Evolutionary conservation across 2,888 invertebrate species (phyloP), one percentile per base, ranked within the genome.

Genomic region (Chironomus tentans): DNA sequence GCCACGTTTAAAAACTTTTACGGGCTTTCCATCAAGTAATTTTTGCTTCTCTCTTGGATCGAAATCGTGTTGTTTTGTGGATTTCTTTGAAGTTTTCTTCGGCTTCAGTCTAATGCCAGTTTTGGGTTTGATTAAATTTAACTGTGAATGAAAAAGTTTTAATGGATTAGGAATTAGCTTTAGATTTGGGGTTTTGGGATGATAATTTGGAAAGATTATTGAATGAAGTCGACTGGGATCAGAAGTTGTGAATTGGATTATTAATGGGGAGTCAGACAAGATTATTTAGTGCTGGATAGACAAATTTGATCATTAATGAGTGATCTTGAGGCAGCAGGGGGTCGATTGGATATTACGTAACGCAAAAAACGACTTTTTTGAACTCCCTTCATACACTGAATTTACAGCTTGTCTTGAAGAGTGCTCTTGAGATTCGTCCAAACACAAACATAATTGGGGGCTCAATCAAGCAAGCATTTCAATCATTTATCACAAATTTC

Each of bases 371-470:
- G n/a, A n/a, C n/a, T n/a, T n/a, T n/a, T n/a, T n/a, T n/a, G n/a
- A n/a, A n/a, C n/a, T n/a, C n/a, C n/a, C n/a, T n/a, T 0, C 88
- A 90, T 72, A 87, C 91, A 80, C 85, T 99, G 75, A 93, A 98
- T 84, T 89, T 98, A 75, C 89, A 91, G 76, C 87, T 92, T 13
- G 90, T 99, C 75, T 85, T 98, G 77, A 92, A 93, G 85, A 95
- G 94, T 83, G 98, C 98, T 0, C 85, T 93, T 69, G 92, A 93
- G 79, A 88, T 98, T 86, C 87, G 97, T 56, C 97, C 98, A 0
- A 93, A 92, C 2, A 91, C 93, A 15, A 95, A 94, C 81, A 97
- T 97, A 78, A 86, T 90, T 28, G 98, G 96, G 13, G 98, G 97
- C 5, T 93, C 94, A 5, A 88, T 94, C 28, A 82, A 88, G 48